phyloP scores from a whole-genome alignment of 2,888 invertebrate genomes.

The Biston stratarius region DNA sequence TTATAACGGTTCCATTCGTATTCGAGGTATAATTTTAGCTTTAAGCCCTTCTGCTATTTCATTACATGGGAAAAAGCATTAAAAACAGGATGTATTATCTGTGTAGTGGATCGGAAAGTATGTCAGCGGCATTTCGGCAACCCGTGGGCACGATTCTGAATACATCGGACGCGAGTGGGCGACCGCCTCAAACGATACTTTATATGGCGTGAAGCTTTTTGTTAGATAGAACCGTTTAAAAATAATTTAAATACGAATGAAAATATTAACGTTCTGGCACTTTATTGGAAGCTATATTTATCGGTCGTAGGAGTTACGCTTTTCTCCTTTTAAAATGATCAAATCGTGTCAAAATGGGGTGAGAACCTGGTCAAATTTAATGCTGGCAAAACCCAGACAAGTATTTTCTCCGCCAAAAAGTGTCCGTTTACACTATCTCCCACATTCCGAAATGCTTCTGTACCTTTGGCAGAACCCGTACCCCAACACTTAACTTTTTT shows the following conservation, averaged over 20 bases:
- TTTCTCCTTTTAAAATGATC: background rate
- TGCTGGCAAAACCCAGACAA: no score
- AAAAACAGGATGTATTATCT: conserved; percentile 22
- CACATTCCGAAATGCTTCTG: no score
- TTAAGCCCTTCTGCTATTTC: background rate
- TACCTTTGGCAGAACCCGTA: no score
- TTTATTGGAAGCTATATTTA: background rate
- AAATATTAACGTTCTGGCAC: background rate
- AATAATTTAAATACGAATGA: conserved; percentile 5
- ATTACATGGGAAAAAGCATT: conserved; percentile 8
- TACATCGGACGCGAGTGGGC: conserved; percentile 25
- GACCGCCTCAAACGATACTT: conserved; percentile 12
- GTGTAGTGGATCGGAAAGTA: conserved; percentile 17
- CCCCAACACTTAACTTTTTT: no score
- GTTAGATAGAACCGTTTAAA: conserved; percentile 3
- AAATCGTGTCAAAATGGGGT: no score
- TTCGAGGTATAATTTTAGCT: background rate
- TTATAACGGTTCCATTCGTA: no score
- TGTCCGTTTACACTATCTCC: no score
- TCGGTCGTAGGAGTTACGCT: background rate
- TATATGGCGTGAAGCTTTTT: conserved; percentile 17
- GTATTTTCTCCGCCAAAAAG: no score
- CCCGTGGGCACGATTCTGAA: conserved; percentile 20
- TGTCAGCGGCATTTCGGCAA: conserved; percentile 30
- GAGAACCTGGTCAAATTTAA: no score